A percentile compares a stretch with the other conserved stretches of the same genome.
These are phyloP conservation scores for Eupsilia transversa DNA, from an alignment of 2,888 invertebrate genomes.

Conservation along the genomic window DNA sequence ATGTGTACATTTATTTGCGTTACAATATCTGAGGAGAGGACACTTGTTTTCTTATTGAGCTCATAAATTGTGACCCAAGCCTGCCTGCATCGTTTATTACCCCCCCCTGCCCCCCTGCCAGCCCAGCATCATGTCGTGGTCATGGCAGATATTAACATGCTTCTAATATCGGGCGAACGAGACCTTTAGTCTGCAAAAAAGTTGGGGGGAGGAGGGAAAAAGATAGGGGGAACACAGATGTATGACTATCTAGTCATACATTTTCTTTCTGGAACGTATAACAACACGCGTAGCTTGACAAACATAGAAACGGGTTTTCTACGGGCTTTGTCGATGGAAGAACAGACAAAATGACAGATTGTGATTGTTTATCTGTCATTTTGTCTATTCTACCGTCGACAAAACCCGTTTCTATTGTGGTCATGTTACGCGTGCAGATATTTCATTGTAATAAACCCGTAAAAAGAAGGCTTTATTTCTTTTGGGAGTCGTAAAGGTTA, in stretches of 20 bases:
- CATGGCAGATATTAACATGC: conserved; percentile 33
- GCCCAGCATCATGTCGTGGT: conserved; percentile 6
- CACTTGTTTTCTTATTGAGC: conserved; percentile 50
- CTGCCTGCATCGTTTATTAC: conserved; percentile 16
- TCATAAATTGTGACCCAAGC: conserved; percentile 41
- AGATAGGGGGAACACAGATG: background rate
- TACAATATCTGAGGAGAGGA: conserved; percentile 12
- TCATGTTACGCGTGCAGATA: too few species aligned
- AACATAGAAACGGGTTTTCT: too few species aligned
- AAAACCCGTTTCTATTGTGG: too few species aligned
- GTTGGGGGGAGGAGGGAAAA: too few species aligned
- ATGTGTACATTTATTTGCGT: conserved; percentile 29
- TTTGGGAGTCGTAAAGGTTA: rapidly evolving
- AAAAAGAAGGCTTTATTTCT: background rate
- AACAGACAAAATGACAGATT: too few species aligned
- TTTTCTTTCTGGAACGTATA: background rate
- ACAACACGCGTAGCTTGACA: too few species aligned
- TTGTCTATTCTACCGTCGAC: too few species aligned
- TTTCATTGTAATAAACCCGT: background rate
- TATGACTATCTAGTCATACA: background rate
- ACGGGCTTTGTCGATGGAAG: too few species aligned
- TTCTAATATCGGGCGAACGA: conserved; percentile 3
- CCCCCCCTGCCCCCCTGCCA: background rate
- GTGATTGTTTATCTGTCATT: too few species aligned
- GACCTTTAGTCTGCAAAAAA: background rate